Evolutionary conservation across 2,888 invertebrate species (phyloP).

Genomic region (Ethmia dodecea): DNA sequence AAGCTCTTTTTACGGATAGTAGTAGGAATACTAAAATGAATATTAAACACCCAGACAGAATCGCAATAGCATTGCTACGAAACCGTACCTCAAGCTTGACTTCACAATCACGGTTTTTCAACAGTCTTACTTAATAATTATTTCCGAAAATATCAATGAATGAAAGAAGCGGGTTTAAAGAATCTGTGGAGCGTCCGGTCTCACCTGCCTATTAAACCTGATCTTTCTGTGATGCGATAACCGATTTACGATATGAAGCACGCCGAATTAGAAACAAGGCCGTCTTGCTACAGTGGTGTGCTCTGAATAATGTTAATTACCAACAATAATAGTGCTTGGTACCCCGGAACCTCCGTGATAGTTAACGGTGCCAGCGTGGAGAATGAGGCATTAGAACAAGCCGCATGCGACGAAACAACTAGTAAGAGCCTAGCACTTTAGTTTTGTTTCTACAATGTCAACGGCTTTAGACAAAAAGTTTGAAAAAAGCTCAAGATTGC

Average conservation of each 20-base stretch:
- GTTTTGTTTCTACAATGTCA: constrained; percentile 7
- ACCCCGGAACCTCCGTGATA: constrained; percentile 45
- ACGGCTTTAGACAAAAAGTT: constrained; percentile 6
- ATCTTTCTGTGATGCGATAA: constrained; percentile 49
- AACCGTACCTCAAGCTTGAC: too few species aligned
- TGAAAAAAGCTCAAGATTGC: constrained; percentile 3
- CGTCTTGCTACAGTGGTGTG: constrained; percentile 53
- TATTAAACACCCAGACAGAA: too few species aligned
- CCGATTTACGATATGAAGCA: constrained; percentile 60
- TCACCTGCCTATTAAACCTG: constrained; percentile 55
- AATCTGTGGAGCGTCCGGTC: constrained; percentile 47
- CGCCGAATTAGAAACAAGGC: constrained; percentile 68
- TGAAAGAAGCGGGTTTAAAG: background rate
- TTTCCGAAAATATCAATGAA: too few species aligned
- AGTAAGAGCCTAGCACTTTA: too few species aligned
- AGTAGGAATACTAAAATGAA: too few species aligned
- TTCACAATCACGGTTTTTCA: too few species aligned
- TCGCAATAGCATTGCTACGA: too few species aligned
- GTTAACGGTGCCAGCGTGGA: constrained; percentile 46
- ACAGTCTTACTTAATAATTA: too few species aligned
- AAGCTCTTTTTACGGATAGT: too few species aligned
- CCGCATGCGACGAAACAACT: constrained; percentile 45
- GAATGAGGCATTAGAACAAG: constrained; percentile 34
- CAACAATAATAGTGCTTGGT: too few species aligned
- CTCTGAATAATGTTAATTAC: constrained; percentile 63